phyloP scores from a whole-genome alignment of 2,113 vertebrate species.

The Ia io region DNA sequence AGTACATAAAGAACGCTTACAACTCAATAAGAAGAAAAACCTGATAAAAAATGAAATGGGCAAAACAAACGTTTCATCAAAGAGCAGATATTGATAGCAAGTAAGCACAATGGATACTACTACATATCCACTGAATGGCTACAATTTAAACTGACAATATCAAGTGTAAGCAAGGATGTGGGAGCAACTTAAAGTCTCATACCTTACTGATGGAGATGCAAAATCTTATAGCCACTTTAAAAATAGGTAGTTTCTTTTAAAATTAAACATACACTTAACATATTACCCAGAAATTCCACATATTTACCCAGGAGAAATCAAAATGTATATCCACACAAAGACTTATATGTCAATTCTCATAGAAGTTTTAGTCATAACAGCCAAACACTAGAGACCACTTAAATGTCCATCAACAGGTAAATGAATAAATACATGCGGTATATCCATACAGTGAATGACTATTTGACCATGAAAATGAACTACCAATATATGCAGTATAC shows the following conservation, averaged over 20 bases:
- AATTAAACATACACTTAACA: background rate
- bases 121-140: background rate
- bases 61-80: background rate
- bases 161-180: background rate
- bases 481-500: background rate
- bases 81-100: background rate
- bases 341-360: background rate
- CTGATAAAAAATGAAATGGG: conserved; percentile 9
- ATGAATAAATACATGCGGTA: background rate
- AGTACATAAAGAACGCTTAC: background rate
- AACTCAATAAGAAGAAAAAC: background rate
- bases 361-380: background rate
- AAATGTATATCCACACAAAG: background rate
- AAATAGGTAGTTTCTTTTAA: background rate
- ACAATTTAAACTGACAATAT: background rate
- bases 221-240: background rate
- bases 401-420: background rate
- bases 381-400: background rate
- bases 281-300: background rate
- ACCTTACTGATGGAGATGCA: background rate
- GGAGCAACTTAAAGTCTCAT: background rate
- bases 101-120: background rate
- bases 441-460: background rate
- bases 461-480: background rate
- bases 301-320: conserved; percentile 24